Conservation (phyloP, 92 coral and sea anemone genomes). For the Porites evermanni region DNA sequence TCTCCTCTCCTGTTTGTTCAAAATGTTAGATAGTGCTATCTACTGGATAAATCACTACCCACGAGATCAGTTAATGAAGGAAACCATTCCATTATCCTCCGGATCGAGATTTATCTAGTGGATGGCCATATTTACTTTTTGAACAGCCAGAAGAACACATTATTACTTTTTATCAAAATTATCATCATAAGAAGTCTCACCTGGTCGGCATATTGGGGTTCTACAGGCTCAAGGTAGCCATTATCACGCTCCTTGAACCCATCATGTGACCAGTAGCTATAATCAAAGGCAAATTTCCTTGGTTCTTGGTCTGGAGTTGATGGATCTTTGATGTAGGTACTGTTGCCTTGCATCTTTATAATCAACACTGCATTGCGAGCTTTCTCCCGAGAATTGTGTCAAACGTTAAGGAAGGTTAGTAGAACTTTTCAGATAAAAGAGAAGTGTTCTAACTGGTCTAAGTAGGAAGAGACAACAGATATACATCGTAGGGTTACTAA, state of each 20-base stretch:
- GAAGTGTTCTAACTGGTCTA: not conserved
- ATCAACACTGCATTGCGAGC: conserved; percentile 86
- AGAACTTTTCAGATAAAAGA: not conserved
- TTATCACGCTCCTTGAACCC: conserved; percentile 80
- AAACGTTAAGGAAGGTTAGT: conserved; percentile 53
- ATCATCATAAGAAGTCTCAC: conserved; percentile 9
- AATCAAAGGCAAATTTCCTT: conserved; percentile 91
- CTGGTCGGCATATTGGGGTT: conserved; percentile 90
- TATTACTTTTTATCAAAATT: not conserved
- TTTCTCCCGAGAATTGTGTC: conserved; percentile 92
- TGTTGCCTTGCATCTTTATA: conserved; percentile 81
- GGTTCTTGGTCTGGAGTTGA: conserved; percentile 74
- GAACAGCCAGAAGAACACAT: not conserved
- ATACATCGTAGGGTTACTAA: too few relatives aligned
- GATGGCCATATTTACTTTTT: too few relatives aligned
- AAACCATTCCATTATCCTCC: too few relatives aligned
- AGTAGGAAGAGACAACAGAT: too few relatives aligned
- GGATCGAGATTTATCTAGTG: too few relatives aligned
- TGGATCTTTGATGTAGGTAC: conserved; percentile 87
- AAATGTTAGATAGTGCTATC: too few relatives aligned
- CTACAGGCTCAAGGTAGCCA: conserved; percentile 81
- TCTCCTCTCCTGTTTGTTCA: too few relatives aligned
- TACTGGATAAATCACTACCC: too few relatives aligned
- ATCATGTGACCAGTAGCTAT: conserved; percentile 98
- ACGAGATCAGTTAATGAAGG: too few relatives aligned